Base-by-base conservation (phyloP, 2,797 vertebrate genomes). In the Cyclopterus lumpus region DNA sequence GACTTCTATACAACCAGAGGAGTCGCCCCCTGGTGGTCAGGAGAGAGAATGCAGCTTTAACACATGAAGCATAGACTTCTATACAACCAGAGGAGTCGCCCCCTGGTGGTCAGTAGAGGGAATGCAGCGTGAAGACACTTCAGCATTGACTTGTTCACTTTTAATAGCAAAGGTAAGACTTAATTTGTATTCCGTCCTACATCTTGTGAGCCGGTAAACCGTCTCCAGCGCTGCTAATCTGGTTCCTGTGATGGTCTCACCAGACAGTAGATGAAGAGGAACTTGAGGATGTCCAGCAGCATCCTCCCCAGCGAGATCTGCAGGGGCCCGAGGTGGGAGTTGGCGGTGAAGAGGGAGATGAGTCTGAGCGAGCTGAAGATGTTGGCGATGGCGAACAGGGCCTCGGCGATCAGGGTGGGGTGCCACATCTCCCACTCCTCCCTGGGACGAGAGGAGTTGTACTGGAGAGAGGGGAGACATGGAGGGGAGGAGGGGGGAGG, bases 401-500 rank as follows among this genome's bases (percentile, higher is more conserved):
- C 98, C 94, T 99, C 98, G 0, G 98, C 97, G 46, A 99, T 99
- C 65, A 99, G 95, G 2, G 98, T 99, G 0, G 98, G 98, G 87
- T 99, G 98, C 98, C 97, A 99, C 97, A 98, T 99, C 91, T 99
- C 98, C 97, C 98, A 99, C 92, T 99, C 97, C 90, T 98, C 96
- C 86, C 97, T 92, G 24, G 97, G 97, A 22, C 97, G 97, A 42
- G 97, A 99, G 14, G 97, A 97, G 67, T 98, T 99, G 77, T 99
- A 99, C 98, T 99, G 86, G 51, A 48, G 67, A 53, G 32, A 2
- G n/a, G 18, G 42, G 30, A 46, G 26, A 32, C 11, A 5, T 40
- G 3, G 18, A 2, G 6, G 6, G 5, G 58, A n/a, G n/a, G n/a
- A n/a, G n/a, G n/a, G n/a, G n/a, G n/a, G n/a, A n/a, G n/a, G n/a